Evolutionary conservation across 2,113 vertebrate species (phyloP), one percentile per base, ranked within the genome.

Genomic region (Pelvicachromis taeniatus): DNA sequence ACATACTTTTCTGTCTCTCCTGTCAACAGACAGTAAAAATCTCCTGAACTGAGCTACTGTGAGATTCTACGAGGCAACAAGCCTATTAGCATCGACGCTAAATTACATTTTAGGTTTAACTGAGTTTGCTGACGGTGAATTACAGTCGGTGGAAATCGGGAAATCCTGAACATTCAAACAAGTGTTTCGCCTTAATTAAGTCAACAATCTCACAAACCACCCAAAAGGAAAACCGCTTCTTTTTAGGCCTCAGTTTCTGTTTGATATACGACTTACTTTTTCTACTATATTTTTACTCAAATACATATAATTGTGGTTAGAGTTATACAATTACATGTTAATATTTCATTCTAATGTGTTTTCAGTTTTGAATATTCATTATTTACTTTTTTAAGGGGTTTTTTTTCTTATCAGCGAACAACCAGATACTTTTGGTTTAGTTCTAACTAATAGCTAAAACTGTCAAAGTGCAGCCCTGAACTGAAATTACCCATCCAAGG

Each of bases 11-110:
- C 86, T 78, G 77, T 89, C 79, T 88, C 68, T 26, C 80, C 85
- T 73, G 82, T 89, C 85, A 78, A 73, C 85, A 85, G 65, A 84
- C 87, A 54, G 83, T 85, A 40, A 87, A 87, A 87, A 50, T 5
- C 7, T 8, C 10, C 85, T 91, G 88, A 91, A 90, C n/a, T 92
- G 84, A 79, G 52, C 26, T 19, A 14, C 80, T 86, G 77, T 91
- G 85, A 88, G 79, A 17, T 2, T 19, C 31, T 65, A 38, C 9
- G 16, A 31, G 59, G 21, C 38, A 40, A 48, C 29, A 14, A 38
- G 58, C 35, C 58, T 23, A 52, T 82, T 29, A 48, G 70, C 80
- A 33, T 77, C 26, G 2, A 56, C 1, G 17, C 56, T 68, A 48
- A 75, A 65, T 38, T 21, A 6, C 11, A 45, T 35, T 19, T 73